Percentiles rank a stretch among this genome's conserved stretches.
phyloP scores from a whole-genome alignment of 2,113 vertebrate species.

The Anguilla japonica region DNA sequence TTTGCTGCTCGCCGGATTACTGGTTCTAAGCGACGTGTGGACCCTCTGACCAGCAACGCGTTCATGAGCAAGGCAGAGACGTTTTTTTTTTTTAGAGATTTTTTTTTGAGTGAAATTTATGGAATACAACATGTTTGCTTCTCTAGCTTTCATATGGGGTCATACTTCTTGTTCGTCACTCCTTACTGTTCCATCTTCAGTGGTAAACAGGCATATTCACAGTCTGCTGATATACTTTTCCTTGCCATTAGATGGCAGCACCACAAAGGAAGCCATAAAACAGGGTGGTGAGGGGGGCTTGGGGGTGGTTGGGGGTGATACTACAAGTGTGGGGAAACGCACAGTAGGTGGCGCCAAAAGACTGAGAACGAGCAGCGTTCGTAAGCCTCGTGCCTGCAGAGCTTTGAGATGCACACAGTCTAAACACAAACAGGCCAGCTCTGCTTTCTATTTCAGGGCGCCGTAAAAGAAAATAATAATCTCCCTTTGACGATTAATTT shows the following conservation, averaged over 20 bases:
- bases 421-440: slow-evolving; percentile 4
- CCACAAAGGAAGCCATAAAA: neutral
- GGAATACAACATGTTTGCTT: neutral
- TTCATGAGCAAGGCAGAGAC: no score
- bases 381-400: neutral
- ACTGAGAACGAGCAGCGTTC: slow-evolving; percentile 22
- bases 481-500: slow-evolving; percentile 1
- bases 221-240: neutral
- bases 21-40: no score
- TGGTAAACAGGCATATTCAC: neutral
- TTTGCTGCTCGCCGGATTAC: no score
- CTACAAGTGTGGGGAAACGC: neutral
- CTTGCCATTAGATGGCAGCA: slow-evolving; percentile 70
- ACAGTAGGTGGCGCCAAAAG: slow-evolving; percentile 59
- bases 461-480: neutral
- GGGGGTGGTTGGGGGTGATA: no score
- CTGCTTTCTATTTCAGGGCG: neutral
- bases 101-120: neutral
- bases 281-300: no score
- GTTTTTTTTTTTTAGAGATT: no score
- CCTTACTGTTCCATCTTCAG: neutral
- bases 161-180: neutral
- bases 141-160: neutral
- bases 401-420: neutral
- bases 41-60: no score